Evolutionary conservation across 1,140 invertebrate species (phyloP).

Genomic region (Papilio polyxenes): DNA sequence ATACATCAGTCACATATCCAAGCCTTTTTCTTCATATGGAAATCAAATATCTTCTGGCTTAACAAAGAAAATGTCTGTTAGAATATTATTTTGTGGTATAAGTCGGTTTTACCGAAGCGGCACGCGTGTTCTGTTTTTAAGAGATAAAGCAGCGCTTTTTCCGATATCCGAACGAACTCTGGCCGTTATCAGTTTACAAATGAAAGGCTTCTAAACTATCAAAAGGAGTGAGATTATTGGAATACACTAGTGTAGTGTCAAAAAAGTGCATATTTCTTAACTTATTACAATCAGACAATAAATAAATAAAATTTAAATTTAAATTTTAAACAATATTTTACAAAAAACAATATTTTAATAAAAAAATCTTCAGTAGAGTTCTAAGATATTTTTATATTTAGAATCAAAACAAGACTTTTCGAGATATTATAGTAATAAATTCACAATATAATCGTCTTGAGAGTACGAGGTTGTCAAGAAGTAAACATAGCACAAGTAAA

Average conservation of each 20-base stretch:
- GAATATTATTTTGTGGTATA: constrained; percentile 6
- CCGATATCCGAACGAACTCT: constrained; percentile 13
- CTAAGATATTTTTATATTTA: background rate
- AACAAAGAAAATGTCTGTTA: background rate
- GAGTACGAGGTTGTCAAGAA: background rate
- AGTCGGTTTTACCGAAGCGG: background rate
- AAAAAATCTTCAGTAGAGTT: background rate
- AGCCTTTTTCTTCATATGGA: background rate
- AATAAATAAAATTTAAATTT: background rate
- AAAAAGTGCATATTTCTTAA: background rate
- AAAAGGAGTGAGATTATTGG: background rate
- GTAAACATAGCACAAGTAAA: constrained; percentile 2
- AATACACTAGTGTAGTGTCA: background rate
- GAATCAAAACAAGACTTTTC: background rate
- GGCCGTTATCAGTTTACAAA: constrained; percentile 10
- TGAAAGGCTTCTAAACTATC: background rate
- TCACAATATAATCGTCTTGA: background rate
- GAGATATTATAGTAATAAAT: background rate
- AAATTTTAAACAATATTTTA: background rate
- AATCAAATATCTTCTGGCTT: background rate
- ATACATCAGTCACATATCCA: background rate
- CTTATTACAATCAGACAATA: too few species aligned
- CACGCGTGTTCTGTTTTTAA: background rate
- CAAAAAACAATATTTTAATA: background rate
- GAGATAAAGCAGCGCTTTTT: constrained; percentile 11